Evolutionary conservation across 1,140 invertebrate genomes (phyloP), one percentile per base, ranked within the genome.

Genomic region (Uloborus diversus): DNA sequence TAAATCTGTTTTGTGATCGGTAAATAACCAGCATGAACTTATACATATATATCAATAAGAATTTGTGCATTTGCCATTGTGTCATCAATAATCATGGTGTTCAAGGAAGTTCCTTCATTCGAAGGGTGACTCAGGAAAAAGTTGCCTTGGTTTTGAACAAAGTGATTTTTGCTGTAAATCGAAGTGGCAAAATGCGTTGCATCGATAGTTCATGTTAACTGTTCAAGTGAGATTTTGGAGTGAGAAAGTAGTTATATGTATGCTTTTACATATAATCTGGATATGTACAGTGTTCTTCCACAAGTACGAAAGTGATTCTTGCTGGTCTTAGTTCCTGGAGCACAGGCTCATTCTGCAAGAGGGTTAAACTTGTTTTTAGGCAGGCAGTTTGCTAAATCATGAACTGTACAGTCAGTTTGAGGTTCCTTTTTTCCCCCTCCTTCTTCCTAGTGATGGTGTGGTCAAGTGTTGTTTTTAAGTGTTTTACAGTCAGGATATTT

Each of bases 251-350:
- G 23, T 20, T 62, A 14, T 35, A 59, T 59, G 56, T 59, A 59
- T 30, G 25, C 56, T 59, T 59, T 59, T 59, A 28, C 56, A 59
- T n/a, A n/a, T n/a, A 53, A 20, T n/a, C 49, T 13, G 37, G 17
- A 13, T 13, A 17, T 42, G 37, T 42, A 17, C 37, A 53, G 49
- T 53, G 49, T 53, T 53, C 49, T 53, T 53, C 49, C 49, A 53
- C 49, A 1, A 25, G 59, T 62, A 20, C n/a, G 32, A 62, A 62
- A 62, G 28, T 30, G 28, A 32, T 47, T 62, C 37, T 59, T 73
- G 62, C 47, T 78, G 73, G 73, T 78, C 66, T 78, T 66, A 78
- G 73, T 78, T 78, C 73, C 73, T 78, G 73, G 62, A 56, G 33
- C 28, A 73, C 33, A 47, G 30, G 42, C 62, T 42, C 4, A 35